These are phyloP conservation scores for Troides helena DNA, from an alignment of 2,888 invertebrate species.

Conservation along the genomic window DNA sequence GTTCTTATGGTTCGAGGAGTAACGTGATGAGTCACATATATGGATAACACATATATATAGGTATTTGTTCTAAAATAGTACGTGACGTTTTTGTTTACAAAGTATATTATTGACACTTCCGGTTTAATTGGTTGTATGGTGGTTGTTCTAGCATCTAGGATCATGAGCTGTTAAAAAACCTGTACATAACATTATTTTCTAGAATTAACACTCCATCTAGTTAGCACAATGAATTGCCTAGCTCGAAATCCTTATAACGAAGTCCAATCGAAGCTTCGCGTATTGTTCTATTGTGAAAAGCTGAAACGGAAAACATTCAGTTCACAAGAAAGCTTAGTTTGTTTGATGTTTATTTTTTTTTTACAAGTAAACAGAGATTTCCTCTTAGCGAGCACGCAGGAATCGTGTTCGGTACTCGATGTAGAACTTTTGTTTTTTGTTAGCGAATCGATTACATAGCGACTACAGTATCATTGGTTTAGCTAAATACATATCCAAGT, in stretches of 20 bases:
- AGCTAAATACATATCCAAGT: too few species aligned
- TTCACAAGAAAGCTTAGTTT: constrained; percentile 27
- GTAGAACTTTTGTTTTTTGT: constrained; percentile 21
- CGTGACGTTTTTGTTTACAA: too few species aligned
- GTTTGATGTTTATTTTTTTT: constrained; percentile 17
- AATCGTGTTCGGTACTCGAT: constrained; percentile 21
- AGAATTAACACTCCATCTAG: constrained; percentile 6
- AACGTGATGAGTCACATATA: too few species aligned
- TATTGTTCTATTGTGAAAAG: constrained; percentile 26
- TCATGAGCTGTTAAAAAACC: too few species aligned
- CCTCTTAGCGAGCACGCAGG: constrained; percentile 25
- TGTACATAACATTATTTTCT: too few species aligned
- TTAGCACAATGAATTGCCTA: constrained; percentile 8
- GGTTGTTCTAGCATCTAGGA: too few species aligned
- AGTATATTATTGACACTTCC: too few species aligned
- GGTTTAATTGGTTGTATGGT: too few species aligned
- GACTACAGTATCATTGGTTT: constrained; percentile 20
- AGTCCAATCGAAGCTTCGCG: constrained; percentile 15
- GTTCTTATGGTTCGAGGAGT: too few species aligned
- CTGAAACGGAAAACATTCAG: constrained; percentile 24
- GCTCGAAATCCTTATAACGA: constrained; percentile 10
- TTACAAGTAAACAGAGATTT: constrained; percentile 25
- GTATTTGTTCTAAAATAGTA: too few species aligned
- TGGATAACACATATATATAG: too few species aligned
- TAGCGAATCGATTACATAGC: constrained; percentile 20